These are phyloP conservation scores for Uria lomvia DNA, from an alignment of 2,113 vertebrate genomes.

Conservation along the genomic window DNA sequence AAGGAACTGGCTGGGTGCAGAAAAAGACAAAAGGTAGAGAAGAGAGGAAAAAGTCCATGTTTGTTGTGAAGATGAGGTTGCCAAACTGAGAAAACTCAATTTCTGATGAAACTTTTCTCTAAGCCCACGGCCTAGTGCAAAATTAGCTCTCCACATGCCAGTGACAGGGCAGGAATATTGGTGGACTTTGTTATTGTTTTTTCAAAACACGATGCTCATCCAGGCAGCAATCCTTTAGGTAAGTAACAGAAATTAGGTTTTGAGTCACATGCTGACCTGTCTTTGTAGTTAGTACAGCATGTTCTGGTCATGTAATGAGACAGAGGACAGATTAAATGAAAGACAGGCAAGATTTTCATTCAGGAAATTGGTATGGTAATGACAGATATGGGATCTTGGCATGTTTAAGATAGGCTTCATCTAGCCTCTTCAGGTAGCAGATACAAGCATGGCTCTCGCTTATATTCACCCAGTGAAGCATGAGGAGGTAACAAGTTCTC, in stretches of 20 bases:
- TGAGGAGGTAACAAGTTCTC: constrained; percentile 52
- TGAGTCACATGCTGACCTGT: not conserved
- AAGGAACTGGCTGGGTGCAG: not conserved
- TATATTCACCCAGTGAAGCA: constrained; percentile 48
- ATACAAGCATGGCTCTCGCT: not conserved
- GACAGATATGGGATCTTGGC: not conserved
- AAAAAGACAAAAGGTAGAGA: not conserved
- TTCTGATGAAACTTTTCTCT: not conserved
- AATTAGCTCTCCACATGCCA: not conserved
- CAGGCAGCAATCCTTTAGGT: constrained; percentile 7
- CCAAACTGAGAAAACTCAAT: not conserved
- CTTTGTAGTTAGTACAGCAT: not conserved
- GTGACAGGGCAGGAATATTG: not conserved
- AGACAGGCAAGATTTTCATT: constrained; percentile 25
- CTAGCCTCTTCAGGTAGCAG: constrained; percentile 28
- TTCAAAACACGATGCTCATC: not conserved
- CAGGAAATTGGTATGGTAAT: constrained; percentile 12
- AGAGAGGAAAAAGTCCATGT: not conserved
- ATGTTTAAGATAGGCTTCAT: constrained; percentile 22
- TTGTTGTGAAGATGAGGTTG: not conserved
- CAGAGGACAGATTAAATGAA: not conserved
- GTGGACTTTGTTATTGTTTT: not conserved
- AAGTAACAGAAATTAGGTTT: constrained; percentile 29
- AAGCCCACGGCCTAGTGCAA: not conserved
- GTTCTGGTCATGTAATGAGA: not conserved